Base-by-base conservation (phyloP, 2,113 vertebrate species). In the Cyprinodon brontotheroides region DNA sequence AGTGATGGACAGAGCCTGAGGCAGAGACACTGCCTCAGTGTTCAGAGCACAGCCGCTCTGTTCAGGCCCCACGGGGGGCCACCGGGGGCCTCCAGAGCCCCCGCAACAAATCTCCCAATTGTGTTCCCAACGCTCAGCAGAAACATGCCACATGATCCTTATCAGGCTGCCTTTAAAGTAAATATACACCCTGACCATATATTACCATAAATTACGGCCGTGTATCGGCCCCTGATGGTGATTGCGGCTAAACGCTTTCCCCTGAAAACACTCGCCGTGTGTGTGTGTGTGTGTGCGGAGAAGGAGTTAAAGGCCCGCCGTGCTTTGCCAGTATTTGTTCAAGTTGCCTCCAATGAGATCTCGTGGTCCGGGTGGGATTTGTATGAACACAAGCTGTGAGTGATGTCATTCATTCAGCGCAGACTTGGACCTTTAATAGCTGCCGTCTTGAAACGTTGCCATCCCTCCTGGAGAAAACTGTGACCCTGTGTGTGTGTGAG, bases 41-140 rank as follows among this genome's bases (percentile, higher is more conserved):
- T 88, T 87, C 37, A 39, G 48, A 57, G 17, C 48, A 39, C 47
- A 53, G 48, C 47, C 67, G 17, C 67, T 57, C 36, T 40, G 65
- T 50, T 67, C 64, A 67, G 69, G 41, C 82, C 82, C 87, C 67
- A 37, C 61, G 11, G 83, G 84, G 85, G 84, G 80, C 66, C 68
- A 14, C 41, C 12, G 1, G 70, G 29, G 82, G 81, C 74, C 85
- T 74, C 71, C 40, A 29, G 59, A 77, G 84, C 74, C 77, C 29
- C 85, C 74, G 65, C 79, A 82, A 89, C 65, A 81, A 89, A 91
- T 91, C 89, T 86, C 84, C 76, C 83, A 81, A 91, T 92, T 91
- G 90, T 89, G 45, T 81, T 85, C 81, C 57, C 74, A 73, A 67
- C 81, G 69, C 63, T 78, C 65, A 57, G 38, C 87, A 88, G 86